Evolutionary conservation across 2,797 vertebrate species (phyloP), one percentile per base, ranked within the genome.

Genomic region (Botia almorhae): DNA sequence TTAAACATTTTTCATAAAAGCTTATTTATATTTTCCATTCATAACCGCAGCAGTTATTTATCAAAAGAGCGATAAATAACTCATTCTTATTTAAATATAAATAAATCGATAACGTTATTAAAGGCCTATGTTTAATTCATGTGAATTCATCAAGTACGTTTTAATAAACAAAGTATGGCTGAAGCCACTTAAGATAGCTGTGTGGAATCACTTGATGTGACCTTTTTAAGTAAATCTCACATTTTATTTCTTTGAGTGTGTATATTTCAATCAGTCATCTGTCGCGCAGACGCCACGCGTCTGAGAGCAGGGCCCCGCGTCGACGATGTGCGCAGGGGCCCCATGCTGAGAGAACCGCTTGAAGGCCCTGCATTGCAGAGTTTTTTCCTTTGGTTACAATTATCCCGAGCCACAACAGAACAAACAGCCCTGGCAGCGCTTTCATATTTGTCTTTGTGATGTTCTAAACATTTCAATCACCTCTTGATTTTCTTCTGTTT

Each of bases 381-480:
- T 19, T 78, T 69, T 78, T 69, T 70, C 67, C 19, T 19, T 60
- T 61, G 39, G 39, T 78, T 61, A 48, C 76, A 78, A 69, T 78
- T 78, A 69, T 61, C 29, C 76, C 55, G 21, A 70, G 23, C 77
- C 69, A 63, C 76, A 63, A 72, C 69, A 53, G 29, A 72, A 64
- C 69, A 79, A 63, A 79, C 56, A 64, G 68, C 58, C 39, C 36
- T 69, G 53, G 76, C 29, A 5, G 21, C 29, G 69, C 60, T n/a
- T 46, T 67, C 68, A 67, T 74, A 73, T 82, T 79, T 81, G 72
- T 81, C 82, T 76, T 70, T 26, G 29, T 65, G 69, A n/a, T 60
- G 16, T 73, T 80, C 11, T 7, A 73, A 80, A 82, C 72, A 76
- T 70, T 84, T 58, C 69, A 67, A 73, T 80, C 11, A 29, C 60